phyloP scores from a whole-genome alignment of 2,797 vertebrate species.

The Acomys russatus region DNA sequence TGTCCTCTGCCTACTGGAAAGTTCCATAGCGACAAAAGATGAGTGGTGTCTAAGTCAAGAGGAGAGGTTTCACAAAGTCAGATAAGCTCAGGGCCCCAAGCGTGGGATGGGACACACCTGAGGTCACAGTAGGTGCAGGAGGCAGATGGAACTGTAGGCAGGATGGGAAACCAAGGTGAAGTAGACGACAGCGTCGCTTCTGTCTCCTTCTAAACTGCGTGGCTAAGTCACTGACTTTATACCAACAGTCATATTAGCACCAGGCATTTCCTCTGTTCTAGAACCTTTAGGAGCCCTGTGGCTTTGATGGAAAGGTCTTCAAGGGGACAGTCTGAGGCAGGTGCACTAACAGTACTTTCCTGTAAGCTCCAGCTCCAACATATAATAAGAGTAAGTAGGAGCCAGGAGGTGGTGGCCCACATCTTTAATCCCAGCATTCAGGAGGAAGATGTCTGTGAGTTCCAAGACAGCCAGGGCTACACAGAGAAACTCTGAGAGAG shows the following conservation, averaged over 20 bases:
- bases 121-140: no score
- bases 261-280: conserved; percentile 53
- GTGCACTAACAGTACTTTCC: background rate
- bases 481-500: background rate
- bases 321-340: background rate
- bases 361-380: no score
- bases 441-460: background rate
- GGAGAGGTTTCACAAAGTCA: background rate
- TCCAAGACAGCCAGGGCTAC: background rate
- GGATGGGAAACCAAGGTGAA: background rate
- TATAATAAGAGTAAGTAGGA: background rate
- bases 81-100: background rate
- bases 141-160: background rate
- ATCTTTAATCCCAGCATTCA: background rate
- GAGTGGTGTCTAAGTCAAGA: background rate
- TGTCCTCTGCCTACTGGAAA: background rate
- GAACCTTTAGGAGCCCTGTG: conserved; percentile 7
- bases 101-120: background rate
- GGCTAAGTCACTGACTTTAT: conserved; percentile 32
- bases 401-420: background rate
- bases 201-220: conserved; percentile 35
- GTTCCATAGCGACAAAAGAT: background rate
- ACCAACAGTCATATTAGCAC: conserved; percentile 24
- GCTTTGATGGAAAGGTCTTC: background rate
- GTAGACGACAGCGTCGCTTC: background rate